Evolutionary conservation across 2,797 vertebrate species (phyloP).

Genomic region (Apodemus agrarius): DNA sequence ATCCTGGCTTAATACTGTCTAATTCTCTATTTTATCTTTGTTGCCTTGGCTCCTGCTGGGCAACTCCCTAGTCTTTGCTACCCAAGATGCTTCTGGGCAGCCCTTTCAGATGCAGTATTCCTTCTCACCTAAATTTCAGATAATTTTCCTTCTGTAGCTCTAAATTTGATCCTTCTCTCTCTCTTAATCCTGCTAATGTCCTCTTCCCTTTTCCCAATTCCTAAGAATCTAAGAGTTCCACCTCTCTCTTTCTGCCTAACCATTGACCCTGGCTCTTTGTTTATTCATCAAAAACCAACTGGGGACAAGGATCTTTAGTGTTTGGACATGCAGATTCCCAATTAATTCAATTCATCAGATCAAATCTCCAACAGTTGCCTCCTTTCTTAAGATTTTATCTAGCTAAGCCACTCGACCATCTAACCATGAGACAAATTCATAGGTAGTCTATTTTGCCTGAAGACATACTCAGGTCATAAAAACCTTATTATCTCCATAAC

Average conservation of each 20-base stretch:
- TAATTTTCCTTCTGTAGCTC: not conserved
- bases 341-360: not conserved
- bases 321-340: not conserved
- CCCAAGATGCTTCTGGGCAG: not conserved
- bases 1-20: not conserved
- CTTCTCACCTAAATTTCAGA: not conserved
- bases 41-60: not conserved
- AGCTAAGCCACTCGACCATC: not conserved
- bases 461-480: not conserved
- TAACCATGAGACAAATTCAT: not conserved
- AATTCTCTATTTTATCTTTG: not conserved
- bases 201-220: not conserved
- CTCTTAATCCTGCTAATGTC: not conserved
- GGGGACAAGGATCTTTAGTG: not conserved
- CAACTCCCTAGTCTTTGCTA: too few relatives aligned
- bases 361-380: not conserved
- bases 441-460: not conserved
- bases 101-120: rapidly evolving
- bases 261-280: not conserved
- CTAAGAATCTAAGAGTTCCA: not conserved
- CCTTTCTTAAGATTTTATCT: not conserved
- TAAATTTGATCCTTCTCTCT: not conserved
- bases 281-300: not conserved
- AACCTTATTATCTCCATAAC: not conserved
- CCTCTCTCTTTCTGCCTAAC: not conserved